Evolutionary conservation across 2,113 vertebrate genomes (phyloP).

Genomic region (Sapajus apella): DNA sequence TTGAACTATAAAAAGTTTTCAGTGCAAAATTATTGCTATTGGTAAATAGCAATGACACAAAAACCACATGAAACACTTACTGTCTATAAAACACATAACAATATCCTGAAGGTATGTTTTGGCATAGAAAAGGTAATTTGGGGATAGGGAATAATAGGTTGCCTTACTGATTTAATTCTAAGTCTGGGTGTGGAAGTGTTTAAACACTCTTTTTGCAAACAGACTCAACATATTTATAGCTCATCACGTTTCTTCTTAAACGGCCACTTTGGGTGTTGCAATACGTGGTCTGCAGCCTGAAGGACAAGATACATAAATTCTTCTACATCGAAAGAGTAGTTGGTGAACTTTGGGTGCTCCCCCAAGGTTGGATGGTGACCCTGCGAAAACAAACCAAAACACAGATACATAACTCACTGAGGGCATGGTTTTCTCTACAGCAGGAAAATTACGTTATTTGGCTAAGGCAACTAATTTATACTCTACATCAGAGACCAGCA

Average conservation of each 20-base stretch:
- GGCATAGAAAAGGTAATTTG: constrained; percentile 13
- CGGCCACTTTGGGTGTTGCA: constrained; percentile 91
- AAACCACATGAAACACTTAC: neutral
- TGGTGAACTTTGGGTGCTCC: constrained; percentile 98
- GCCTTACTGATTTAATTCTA: neutral
- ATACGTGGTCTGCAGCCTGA: constrained; percentile 90
- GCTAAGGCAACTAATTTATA: constrained; percentile 43
- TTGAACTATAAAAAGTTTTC: constrained; percentile 39
- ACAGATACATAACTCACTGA: constrained; percentile 18
- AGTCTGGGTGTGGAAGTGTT: neutral
- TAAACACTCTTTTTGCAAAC: neutral
- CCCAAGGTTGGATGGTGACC: constrained; percentile 98
- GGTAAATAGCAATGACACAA: constrained; percentile 62
- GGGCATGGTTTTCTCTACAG: constrained; percentile 46
- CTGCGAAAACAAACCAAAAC: constrained; percentile 82
- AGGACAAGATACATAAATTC: constrained; percentile 96
- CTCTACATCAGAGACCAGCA: neutral
- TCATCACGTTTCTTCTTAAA: constrained; percentile 87
- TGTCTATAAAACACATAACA: constrained; percentile 37
- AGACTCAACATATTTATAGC: constrained; percentile 81
- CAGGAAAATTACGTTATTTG: neutral
- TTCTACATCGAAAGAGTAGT: constrained; percentile 95
- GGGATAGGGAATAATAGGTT: neutral
- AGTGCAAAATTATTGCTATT: constrained; percentile 58
- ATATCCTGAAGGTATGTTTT: neutral